Base-by-base conservation (phyloP, 2,797 vertebrate genomes). In the Spea hammondii region DNA sequence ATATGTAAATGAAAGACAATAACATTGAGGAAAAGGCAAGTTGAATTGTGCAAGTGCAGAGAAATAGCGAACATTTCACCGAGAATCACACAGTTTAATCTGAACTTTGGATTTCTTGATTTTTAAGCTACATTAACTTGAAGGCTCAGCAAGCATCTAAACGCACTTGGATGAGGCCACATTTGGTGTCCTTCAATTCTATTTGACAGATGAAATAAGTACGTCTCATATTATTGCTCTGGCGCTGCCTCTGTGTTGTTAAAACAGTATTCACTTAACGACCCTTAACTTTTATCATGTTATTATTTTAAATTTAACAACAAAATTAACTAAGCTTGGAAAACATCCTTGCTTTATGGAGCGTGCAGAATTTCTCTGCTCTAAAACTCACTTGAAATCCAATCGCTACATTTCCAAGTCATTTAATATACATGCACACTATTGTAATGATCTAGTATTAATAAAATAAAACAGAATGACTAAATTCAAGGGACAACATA, bases 241-340 rank as follows among this genome's bases (percentile, higher is more conserved):
- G 65, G 44, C 32, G 17, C 8, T 55, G 50, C 45, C 13, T 49
- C 32, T 69, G 57, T 50, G 13, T 66, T 70, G 78, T 70, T 74
- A 70, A 54, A 75, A 68, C 59, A 70, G 10, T 14, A 70, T 44
- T 68, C 47, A 68, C 62, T 64, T 70, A 54, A 70, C 51, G 48
- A 57, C 65, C 65, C 57, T 70, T 70, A 45, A 32, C 60, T 75
- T 57, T 74, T 54, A 54, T 75, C 57, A 65, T 66, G 65, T 67
- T 76, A 48, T 75, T 54, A 76, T 48, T 80, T 60, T 62, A 79
- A 75, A 55, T n/a, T 59, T 49, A 70, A 76, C 60, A 75, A 65
- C 32, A n/a, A n/a, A 74, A 65, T 65, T 70, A 70, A 64, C 49
- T 46, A 73, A 73, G 65, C 66, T 50, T 69, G 32, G 17, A 69